A percentile compares a stretch with the other conserved stretches of the same genome.
These are phyloP conservation scores for Apotomis capreana DNA, from an alignment of 2,888 invertebrate species.

Conservation along the genomic window DNA sequence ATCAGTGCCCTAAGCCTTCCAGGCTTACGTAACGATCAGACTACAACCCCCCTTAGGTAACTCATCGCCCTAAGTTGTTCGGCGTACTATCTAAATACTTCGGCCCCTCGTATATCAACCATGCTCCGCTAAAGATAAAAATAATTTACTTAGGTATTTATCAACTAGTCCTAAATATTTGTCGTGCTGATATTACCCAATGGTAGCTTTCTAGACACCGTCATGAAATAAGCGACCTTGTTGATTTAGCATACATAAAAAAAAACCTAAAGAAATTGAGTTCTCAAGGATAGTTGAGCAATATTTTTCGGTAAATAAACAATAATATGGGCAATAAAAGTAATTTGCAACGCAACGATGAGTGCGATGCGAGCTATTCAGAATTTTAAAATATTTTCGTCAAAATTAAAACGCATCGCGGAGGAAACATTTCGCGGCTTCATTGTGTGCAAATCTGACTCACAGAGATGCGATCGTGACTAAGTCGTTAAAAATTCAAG, in stretches of 20 bases:
- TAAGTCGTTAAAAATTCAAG: conserved; percentile 77
- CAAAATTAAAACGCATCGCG: conserved; percentile 27
- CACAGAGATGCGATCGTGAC: conserved; percentile 70
- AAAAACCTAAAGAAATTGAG: conserved; percentile 26
- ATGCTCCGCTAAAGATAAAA: not conserved
- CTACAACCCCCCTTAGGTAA: conserved; percentile 20
- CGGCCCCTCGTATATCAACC: conserved; percentile 9
- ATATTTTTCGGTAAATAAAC: conserved; percentile 14
- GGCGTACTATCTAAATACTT: conserved; percentile 20
- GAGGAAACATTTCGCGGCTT: conserved; percentile 34
- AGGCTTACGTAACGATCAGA: conserved; percentile 23
- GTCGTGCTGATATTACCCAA: conserved; percentile 55
- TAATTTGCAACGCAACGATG: not conserved
- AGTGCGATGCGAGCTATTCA: not conserved
- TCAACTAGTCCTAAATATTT: conserved; percentile 38
- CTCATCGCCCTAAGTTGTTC: conserved; percentile 14
- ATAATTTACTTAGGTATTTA: conserved; percentile 14
- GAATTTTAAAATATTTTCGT: conserved; percentile 24
- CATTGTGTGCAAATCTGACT: conserved; percentile 62
- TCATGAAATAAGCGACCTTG: conserved; percentile 54
- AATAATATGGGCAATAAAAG: conserved; percentile 16
- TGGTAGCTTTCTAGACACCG: conserved; percentile 61
- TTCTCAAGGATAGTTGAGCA: conserved; percentile 30
- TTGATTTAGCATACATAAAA: conserved; percentile 55
- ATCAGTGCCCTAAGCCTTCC: conserved; percentile 25